Base-by-base conservation (phyloP, 2,888 invertebrate species). In the Xestia xanthographa region DNA sequence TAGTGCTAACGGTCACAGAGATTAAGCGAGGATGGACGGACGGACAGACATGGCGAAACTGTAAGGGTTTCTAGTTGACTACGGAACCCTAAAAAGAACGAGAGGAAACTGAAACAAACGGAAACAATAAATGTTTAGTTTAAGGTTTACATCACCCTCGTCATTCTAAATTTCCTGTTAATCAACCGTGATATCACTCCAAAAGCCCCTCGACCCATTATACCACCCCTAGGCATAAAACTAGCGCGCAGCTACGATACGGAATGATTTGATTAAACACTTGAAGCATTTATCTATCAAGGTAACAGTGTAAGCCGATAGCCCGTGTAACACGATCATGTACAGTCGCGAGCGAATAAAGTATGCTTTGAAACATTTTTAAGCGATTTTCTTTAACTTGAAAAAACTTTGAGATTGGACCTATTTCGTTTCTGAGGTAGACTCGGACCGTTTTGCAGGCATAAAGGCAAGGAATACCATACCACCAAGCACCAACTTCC, bases 221-320 rank as follows among this genome's bases (percentile, higher is more conserved):
- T 20, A n/a, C 60, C 17, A 22, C n/a, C 66, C 60, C 34, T 48
- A 29, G n/a, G 62, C 34, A 77, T 81, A 81, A 80, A 77, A 79
- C 67, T 74, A 80, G 66, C 65, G 53, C 70, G 41, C 71, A 77
- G 53, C 80, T 79, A 85, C 80, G 72, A 80, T 82, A 84, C 86
- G 69, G 81, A 80, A 86, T 89, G 88, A 91, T 90, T 89, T 82
- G 83, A 90, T 89, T 87, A 88, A 86, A 85, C 89, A 88, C 87
- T 87, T 81, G 83, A 74, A 83, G 82, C 74, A 82, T 77, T 88
- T 83, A 38, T 14, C 38, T 80, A 63, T 63, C 48, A 26, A 72
- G 68, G 83, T 83, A 83, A 83, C 74, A 82, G 63, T 71, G 62
- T 68, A 66, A 80, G 26, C 67, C 78, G 78, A 81, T 87, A 83